phyloP scores from a whole-genome alignment of 2,113 vertebrate species.

The Cynocephalus volans region DNA sequence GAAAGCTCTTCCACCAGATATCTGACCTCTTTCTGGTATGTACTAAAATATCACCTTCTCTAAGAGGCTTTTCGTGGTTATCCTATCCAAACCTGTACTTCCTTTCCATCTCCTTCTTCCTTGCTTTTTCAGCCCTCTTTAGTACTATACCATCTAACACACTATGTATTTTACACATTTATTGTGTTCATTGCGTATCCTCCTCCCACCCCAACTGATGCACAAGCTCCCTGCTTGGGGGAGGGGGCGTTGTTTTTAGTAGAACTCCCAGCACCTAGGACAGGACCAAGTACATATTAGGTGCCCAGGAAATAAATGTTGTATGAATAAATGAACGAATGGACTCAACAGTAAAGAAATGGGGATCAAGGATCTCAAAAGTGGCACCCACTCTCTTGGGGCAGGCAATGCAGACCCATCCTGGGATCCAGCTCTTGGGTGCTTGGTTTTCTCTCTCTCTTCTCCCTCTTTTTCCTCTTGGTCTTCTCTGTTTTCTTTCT shows the following conservation, averaged over 20 bases:
- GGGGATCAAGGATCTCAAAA: not conserved
- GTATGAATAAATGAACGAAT: not conserved
- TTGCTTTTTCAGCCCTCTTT: not conserved
- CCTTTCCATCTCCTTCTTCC: not conserved
- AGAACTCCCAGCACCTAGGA: not conserved
- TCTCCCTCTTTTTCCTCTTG: not conserved
- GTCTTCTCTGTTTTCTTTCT: not conserved
- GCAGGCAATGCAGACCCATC: not conserved
- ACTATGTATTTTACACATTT: not conserved
- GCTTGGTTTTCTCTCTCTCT: not conserved
- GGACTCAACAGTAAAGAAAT: not conserved
- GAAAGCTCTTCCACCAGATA: not conserved
- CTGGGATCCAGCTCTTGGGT: not conserved
- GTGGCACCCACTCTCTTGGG: not conserved
- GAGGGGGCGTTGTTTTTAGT: not conserved
- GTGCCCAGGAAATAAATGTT: not conserved
- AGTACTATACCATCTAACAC: not conserved
- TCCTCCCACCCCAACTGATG: not conserved
- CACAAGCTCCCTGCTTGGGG: not conserved
- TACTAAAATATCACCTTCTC: not conserved
- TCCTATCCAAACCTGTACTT: not conserved
- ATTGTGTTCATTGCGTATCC: not conserved
- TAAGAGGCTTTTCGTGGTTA: not conserved
- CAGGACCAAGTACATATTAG: not conserved
- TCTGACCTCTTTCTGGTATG: not conserved